Conservation (phyloP, 2,113 vertebrate species). For the Corythornis vintsioides region DNA sequence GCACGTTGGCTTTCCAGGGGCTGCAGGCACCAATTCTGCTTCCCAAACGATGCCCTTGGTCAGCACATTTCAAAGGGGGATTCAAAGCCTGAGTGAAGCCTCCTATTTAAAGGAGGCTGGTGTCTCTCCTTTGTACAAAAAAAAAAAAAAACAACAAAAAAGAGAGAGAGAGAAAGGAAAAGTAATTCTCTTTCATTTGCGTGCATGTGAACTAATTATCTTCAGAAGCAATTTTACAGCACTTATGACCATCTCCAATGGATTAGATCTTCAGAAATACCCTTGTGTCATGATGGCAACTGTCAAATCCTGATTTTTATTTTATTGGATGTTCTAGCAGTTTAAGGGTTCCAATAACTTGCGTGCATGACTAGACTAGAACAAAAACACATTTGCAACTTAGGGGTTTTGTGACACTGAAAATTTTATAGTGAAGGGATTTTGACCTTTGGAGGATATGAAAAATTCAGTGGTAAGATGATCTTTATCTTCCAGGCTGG, state of each 20-base stretch:
- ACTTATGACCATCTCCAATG: slow-evolving; percentile 68
- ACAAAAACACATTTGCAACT: slow-evolving; percentile 55
- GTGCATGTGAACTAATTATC: slow-evolving; percentile 28
- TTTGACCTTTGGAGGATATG: slow-evolving; percentile 71
- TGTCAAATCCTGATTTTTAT: slow-evolving; percentile 35
- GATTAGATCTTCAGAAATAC: slow-evolving; percentile 58
- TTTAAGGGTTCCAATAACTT: slow-evolving; percentile 55
- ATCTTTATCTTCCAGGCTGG: slow-evolving; percentile 61
- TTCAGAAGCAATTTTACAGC: slow-evolving; percentile 66
- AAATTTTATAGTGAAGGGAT: slow-evolving; percentile 63
- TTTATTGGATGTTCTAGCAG: slow-evolving; percentile 54
- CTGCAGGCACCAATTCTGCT: background rate
- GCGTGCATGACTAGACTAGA: slow-evolving; percentile 52
- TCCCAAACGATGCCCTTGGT: background rate
- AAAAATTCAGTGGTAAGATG: slow-evolving; percentile 64
- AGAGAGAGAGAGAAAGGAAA: background rate
- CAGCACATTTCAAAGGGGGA: slow-evolving; percentile 6
- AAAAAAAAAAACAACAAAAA: background rate
- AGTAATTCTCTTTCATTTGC: slow-evolving; percentile 55
- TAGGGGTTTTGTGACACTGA: slow-evolving; percentile 58
- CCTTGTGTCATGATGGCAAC: slow-evolving; percentile 29
- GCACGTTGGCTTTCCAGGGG: too few relatives aligned
- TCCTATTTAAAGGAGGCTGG: background rate
- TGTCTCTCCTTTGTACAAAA: background rate
- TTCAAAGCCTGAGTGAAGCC: slow-evolving; percentile 3